phyloP scores from a whole-genome alignment of 2,888 invertebrate species.

The Dryadula phaetusa region DNA sequence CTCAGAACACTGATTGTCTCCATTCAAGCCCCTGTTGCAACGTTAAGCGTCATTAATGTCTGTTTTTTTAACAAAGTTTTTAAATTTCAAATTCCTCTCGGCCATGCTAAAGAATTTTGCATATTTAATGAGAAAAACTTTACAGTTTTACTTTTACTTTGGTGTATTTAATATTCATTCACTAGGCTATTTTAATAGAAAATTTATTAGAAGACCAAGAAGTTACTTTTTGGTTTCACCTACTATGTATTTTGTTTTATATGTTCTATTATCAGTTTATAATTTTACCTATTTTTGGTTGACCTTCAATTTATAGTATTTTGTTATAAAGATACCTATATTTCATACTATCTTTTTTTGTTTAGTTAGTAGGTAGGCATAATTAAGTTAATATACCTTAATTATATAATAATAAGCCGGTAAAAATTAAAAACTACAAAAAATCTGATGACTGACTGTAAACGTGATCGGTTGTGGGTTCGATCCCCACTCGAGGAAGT shows the following conservation, averaged over 20 bases:
- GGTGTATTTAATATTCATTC: constrained; percentile 24
- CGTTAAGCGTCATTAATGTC: constrained; percentile 38
- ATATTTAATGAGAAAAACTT: constrained; percentile 28
- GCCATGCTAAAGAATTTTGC: constrained; percentile 20
- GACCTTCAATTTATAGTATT: too few species aligned
- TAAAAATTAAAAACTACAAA: too few species aligned
- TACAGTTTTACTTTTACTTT: constrained; percentile 24
- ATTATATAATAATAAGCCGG: too few species aligned
- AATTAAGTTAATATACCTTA: too few species aligned
- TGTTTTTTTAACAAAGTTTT: constrained; percentile 36
- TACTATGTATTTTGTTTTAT: background rate
- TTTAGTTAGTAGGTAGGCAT: too few species aligned
- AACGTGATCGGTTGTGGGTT: too few species aligned
- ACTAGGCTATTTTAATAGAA: background rate
- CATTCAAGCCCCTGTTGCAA: constrained; percentile 53
- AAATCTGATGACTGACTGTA: too few species aligned
- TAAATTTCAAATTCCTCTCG: constrained; percentile 28
- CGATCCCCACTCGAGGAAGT: too few species aligned
- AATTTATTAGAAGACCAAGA: background rate
- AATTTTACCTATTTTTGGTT: background rate
- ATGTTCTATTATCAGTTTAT: too few species aligned
- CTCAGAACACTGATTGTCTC: constrained; percentile 59
- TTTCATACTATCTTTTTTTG: too few species aligned
- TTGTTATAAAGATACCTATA: too few species aligned
- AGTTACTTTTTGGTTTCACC: background rate